Evolutionary conservation across 2,797 vertebrate genomes (phyloP).

Genomic region (Botia kubotai): DNA sequence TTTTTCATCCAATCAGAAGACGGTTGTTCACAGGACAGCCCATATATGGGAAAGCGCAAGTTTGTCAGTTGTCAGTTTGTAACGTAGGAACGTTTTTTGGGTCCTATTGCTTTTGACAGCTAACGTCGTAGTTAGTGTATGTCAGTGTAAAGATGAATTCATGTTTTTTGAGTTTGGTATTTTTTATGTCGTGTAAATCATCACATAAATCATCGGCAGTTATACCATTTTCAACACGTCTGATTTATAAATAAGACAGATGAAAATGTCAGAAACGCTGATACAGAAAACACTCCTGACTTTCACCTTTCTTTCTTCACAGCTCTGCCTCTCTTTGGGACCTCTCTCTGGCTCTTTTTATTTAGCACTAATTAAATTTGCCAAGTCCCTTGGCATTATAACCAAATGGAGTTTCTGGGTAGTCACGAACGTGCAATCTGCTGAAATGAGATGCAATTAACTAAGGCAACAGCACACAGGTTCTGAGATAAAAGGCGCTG

Average conservation of each 20-base stretch:
- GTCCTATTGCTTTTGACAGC: neutral
- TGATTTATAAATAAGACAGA: conserved; percentile 15
- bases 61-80: too few relatives aligned
- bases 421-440: conserved; percentile 53
- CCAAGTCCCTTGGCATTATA: conserved; percentile 62
- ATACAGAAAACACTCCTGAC: neutral
- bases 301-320: conserved; percentile 41
- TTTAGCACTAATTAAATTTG: conserved; percentile 62
- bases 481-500: conserved; percentile 62
- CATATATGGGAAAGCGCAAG: too few relatives aligned
- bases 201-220: neutral
- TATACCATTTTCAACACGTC: neutral
- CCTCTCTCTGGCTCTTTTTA: conserved; percentile 45
- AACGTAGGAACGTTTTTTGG: too few relatives aligned
- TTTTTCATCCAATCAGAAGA: too few relatives aligned
- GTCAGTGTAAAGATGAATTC: neutral
- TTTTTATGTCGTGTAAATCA: too few relatives aligned
- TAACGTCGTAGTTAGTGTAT: neutral
- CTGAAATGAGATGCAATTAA: conserved; percentile 62
- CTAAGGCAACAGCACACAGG: conserved; percentile 58
- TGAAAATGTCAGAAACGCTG: conserved; percentile 4
- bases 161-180: too few relatives aligned
- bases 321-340: conserved; percentile 34
- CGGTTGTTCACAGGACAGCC: too few relatives aligned
- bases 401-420: conserved; percentile 60